phyloP scores from a whole-genome alignment of 2,113 vertebrate genomes.

The Microcebus murinus region DNA sequence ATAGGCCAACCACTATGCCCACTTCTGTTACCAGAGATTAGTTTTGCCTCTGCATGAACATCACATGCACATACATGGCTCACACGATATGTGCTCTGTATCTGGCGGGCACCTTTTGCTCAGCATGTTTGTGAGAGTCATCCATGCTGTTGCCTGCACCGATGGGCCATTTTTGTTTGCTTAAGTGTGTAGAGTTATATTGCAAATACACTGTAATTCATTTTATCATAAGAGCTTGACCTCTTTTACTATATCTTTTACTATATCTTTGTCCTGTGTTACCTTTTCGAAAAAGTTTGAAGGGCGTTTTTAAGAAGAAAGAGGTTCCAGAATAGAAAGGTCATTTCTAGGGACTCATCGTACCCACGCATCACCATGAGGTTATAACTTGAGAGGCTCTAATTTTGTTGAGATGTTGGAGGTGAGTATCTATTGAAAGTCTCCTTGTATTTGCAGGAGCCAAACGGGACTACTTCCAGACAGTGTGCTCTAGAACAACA shows the following conservation, averaged over 20 bases:
- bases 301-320: neutral
- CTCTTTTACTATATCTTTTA: neutral
- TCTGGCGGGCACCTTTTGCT: neutral
- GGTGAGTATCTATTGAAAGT: neutral
- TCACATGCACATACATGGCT: neutral
- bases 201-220: neutral
- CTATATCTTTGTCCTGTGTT: neutral
- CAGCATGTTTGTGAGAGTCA: neutral
- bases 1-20: neutral
- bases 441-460: neutral
- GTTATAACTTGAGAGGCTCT: neutral
- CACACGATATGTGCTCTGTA: neutral
- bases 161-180: neutral
- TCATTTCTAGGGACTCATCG: constrained; percentile 38
- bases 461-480: neutral
- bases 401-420: neutral
- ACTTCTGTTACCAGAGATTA: neutral
- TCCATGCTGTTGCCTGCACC: neutral
- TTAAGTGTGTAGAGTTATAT: neutral
- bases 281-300: neutral
- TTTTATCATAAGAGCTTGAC: neutral
- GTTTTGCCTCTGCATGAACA: neutral
- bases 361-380: neutral
- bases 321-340: constrained; percentile 10
- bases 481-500: neutral